Evolutionary conservation across 1,140 invertebrate species (phyloP), one percentile per base, ranked within the genome.

Genomic region (Apis mellifera): DNA sequence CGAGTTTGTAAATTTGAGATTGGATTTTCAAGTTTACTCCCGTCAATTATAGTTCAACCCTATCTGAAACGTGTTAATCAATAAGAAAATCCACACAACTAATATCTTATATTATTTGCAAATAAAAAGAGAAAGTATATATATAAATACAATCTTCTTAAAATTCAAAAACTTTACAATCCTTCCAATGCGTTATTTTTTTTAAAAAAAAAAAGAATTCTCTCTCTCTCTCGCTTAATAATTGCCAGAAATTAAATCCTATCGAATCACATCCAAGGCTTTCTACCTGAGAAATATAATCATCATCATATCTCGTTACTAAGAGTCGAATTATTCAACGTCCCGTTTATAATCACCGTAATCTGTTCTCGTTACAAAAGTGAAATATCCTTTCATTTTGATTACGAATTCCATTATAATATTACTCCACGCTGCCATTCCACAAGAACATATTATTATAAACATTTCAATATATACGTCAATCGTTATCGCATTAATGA

Each of bases 401-500:
- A 57, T 8, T 17, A 9, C 26, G 54, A 32, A 42, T 42, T 68
- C 21, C 26, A 68, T 66, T 77, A 68, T n/a, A 21, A 64, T 15
- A 64, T 77, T 66, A 42, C 26, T 12, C 9, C 5, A 23, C 11
- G 32, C 32, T 42, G 21, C 26, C 23, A n/a, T 59, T 9, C 70
- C 7, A 42, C 5, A 17, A n/a, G 21, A 48, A 65, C 70, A 75
- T 17, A 75, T 81, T 75, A 75, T 75, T 72, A 1, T 50, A 32
- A 17, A 19, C n/a, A 42, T 42, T 32, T 42, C 32, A 42, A 42
- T 42, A 42, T 32, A 32, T 32, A 0, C 12, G 64, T 66, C 62
- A 54, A 59, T 81, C 23, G 12, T 23, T 1, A n/a, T 8, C 19
- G 15, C 62, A 54, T 55, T 82, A 82, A 82, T 82, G 72, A 82